These are phyloP conservation scores for Chinchilla lanigera DNA, from an alignment of 2,113 vertebrate genomes.

Conservation along the genomic window DNA sequence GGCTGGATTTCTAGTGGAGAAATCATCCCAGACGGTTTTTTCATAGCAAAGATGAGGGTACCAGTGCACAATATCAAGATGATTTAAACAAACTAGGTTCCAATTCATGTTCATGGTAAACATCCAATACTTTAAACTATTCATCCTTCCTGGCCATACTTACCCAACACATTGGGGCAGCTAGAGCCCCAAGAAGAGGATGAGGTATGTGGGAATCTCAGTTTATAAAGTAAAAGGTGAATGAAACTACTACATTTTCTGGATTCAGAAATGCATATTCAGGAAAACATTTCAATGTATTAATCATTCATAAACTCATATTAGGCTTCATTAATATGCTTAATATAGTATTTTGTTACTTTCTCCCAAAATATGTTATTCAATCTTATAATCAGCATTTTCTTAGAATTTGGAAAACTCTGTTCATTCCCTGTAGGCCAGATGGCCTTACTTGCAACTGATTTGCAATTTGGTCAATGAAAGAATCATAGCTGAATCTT, in stretches of 20 bases:
- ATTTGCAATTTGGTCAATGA: not conserved
- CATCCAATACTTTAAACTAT: constrained; percentile 5
- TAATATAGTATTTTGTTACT: constrained; percentile 32
- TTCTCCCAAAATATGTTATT: not conserved
- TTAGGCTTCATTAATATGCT: not conserved
- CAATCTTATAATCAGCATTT: not conserved
- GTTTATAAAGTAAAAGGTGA: not conserved
- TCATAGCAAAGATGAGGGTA: constrained; percentile 15
- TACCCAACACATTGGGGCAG: not conserved
- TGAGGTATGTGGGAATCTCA: not conserved
- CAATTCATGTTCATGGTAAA: not conserved
- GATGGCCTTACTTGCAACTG: constrained; percentile 4
- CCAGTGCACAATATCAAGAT: not conserved
- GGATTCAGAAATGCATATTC: not conserved
- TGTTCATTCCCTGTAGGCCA: not conserved
- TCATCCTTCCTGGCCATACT: constrained; percentile 4
- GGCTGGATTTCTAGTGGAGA: constrained; percentile 48
- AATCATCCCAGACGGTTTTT: constrained; percentile 51
- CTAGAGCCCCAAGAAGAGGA: not conserved
- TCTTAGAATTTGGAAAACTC: not conserved
- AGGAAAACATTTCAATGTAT: constrained; percentile 1
- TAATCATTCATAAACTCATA: not conserved
- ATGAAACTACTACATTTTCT: not conserved
- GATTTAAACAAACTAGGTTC: constrained; percentile 34
- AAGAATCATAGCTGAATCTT: not conserved